Evolutionary conservation across 2,113 vertebrate genomes (phyloP), one percentile per base, ranked within the genome.

Genomic region (Oncorhynchus masou): DNA sequence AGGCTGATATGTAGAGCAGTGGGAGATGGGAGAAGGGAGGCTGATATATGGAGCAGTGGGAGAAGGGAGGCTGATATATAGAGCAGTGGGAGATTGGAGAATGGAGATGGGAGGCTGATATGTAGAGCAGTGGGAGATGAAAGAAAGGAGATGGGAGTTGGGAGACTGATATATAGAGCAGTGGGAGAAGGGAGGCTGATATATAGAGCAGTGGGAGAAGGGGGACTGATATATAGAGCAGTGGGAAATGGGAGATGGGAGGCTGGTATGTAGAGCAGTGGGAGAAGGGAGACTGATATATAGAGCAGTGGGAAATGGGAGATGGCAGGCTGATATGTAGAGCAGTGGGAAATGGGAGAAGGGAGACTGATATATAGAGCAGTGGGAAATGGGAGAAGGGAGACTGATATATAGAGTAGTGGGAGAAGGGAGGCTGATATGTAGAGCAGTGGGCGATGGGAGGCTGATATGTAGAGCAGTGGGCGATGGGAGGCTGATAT

Each of bases 11-110:
- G 29, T 48, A 57, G 48, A 25, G 15, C 31, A 16, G 27, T 66
- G 34, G 68, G 70, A 83, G n/a, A n/a, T n/a, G n/a, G n/a, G n/a
- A n/a, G 68, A 67, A 49, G 31, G 60, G n/a, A 78, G 34, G 70
- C 24, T 69, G 49, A 25, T 12, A 15, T 12, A 29, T 48, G 29
- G 49, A 27, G 24, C 45, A 16, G 27, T 70, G 31, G 54, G 62
- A 85, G 69, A 69, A 66, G 34, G 49, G 60, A 78, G 45, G 66
- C 11, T 39, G 25, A 65, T 29, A 76, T 77, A 49, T 5, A 25
- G 65, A 67, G 5, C 5, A 8, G 29, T 29, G 29, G n/a, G n/a
- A n/a, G n/a, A n/a, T n/a, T n/a, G n/a, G n/a, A n/a, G n/a, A n/a
- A n/a, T n/a, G 4, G 29, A 31, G 68, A 65, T 4, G 20, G 71